Conservation (phyloP, 30 jellyfish, hydroid and myxozoan genomes). For the Turritopsis rubra region DNA sequence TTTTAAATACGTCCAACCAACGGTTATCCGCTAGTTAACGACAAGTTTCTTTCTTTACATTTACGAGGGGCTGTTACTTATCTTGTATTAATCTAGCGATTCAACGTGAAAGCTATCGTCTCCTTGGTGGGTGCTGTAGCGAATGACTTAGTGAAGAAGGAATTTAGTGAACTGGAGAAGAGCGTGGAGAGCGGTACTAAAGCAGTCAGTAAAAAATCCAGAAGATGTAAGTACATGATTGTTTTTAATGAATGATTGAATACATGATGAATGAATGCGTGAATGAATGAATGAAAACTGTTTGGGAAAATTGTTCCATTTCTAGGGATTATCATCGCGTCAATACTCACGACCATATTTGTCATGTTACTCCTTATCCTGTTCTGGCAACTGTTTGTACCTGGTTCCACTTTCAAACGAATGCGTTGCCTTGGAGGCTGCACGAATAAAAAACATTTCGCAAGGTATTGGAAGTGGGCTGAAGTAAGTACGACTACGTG, state of each 20-base stretch:
- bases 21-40: too few species aligned
- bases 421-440: not conserved
- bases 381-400: conserved; percentile 10
- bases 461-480: conserved; percentile 10
- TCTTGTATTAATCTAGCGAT: not conserved
- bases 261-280: not conserved
- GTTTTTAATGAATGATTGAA: not conserved
- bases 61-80: not conserved
- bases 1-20: too few species aligned
- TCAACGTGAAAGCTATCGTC: not conserved
- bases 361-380: not conserved
- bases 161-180: not conserved
- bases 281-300: too few species aligned
- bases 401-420: conserved; percentile 11
- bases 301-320: too few species aligned
- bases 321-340: not conserved
- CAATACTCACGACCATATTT: not conserved
- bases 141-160: not conserved
- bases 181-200: not conserved
- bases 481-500: not conserved
- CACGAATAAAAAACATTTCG: not conserved
- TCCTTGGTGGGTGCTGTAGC: not conserved
- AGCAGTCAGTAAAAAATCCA: not conserved
- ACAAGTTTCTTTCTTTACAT: too few species aligned
- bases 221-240: not conserved